Conservation (phyloP, 2,888 invertebrate species). For the Diogma glabrata region DNA sequence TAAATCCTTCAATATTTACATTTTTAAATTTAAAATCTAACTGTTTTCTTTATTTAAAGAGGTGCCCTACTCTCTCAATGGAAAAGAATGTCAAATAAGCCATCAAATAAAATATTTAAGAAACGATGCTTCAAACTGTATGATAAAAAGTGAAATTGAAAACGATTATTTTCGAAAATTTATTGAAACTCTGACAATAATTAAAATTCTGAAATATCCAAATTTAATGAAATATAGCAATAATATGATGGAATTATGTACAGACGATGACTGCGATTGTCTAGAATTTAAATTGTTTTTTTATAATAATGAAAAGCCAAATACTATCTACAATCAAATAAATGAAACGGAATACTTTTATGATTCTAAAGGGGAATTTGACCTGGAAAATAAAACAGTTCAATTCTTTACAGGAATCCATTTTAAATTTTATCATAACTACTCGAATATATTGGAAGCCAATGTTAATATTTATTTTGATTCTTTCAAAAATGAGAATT, state of each 20-base stretch:
- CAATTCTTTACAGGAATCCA: too few species aligned
- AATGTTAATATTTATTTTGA: conserved; percentile 16
- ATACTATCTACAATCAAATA: too few species aligned
- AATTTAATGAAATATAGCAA: conserved; percentile 8
- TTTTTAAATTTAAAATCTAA: too few species aligned
- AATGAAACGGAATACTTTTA: neutral
- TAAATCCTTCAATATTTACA: too few species aligned
- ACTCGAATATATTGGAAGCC: conserved; percentile 19
- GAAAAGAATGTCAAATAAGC: conserved; percentile 24
- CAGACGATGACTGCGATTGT: conserved; percentile 11
- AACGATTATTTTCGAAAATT: conserved; percentile 13
- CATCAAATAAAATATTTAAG: conserved; percentile 27
- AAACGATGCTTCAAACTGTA: conserved; percentile 17
- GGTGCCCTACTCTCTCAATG: conserved; percentile 26
- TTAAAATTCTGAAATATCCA: conserved; percentile 13
- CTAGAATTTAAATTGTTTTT: conserved; percentile 6
- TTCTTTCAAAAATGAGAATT: neutral
- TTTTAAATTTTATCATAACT: conserved; percentile 26
- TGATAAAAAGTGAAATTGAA: conserved; percentile 17
- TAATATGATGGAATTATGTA: conserved; percentile 9
- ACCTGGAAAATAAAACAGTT: neutral
- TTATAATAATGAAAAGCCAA: too few species aligned
- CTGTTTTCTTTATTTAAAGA: conserved; percentile 18
- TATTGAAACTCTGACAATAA: conserved; percentile 14
- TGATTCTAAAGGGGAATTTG: too few species aligned